Base-by-base conservation (phyloP, 2,888 invertebrate species). In the Hypercompe scribonia region DNA sequence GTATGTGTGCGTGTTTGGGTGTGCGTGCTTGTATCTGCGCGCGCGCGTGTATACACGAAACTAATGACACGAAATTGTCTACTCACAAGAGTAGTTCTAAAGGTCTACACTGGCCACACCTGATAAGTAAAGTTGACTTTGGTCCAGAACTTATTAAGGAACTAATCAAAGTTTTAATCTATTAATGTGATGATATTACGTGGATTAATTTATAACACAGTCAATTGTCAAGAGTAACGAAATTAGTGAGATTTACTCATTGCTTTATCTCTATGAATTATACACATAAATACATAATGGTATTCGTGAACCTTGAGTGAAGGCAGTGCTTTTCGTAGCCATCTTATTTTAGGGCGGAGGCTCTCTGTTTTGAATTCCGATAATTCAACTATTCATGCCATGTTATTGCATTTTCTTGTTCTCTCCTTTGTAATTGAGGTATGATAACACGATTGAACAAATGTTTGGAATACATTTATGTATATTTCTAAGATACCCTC, bases 161-260 rank as follows among this genome's bases (percentile, higher is more conserved):
- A 8, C 1, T 64, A 34, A 64, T 64, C 72, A 77, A 64, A 68
- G 28, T 28, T 11, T 54, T n/a, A n/a, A 10, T n/a, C 54, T 15
- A 58, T 50, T 50, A 58, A n/a, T 58, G 54, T n/a, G 54, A 54
- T 10, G 58, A 28, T 28, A 58, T 58, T 58, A 75, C 82, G 73
- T 65, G 68, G 69, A 68, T 72, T 42, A 73, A 77, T 74, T 75
- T 33, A 75, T 82, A 79, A 79, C 73, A 42, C 73, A 73, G 70
- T 74, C 70, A 79, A 69, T 15, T 21, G 54, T 39, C 34, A 50
- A 15, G 63, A 65, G 68, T 75, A 74, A 76, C 74, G 8, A 81
- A 75, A 77, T 79, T 64, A 79, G 65, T 75, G 67, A 77, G 73
- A 72, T 79, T 78, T 72, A 70, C 74, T 71, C 67, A 69, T 63